Base-by-base conservation (phyloP, 2,113 vertebrate genomes). In the Coryphaenoides rupestris region DNA sequence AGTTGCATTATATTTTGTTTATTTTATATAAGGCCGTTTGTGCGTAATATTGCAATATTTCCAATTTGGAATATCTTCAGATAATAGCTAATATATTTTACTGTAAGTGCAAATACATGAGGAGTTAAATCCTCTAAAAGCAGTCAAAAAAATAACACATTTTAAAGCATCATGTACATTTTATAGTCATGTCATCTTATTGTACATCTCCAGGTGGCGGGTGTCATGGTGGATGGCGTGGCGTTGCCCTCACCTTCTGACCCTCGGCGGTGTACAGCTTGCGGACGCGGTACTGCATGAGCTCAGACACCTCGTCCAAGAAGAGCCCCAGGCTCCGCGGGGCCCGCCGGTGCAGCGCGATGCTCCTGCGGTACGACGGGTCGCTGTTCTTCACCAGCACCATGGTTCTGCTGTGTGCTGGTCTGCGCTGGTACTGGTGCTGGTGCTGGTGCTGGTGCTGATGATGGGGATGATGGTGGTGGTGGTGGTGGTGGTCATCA, bases 301-400 rank as follows among this genome's bases (percentile, higher is more conserved):
- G 88, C 59, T 95, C 94, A 0, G 95, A 94, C 15, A 92, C 91
- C 68, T 95, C 93, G 63, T 94, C 92, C 67, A 98, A 82, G 79
- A 98, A 94, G 0, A 92, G 85, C 4, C 81, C 81, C 14, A 96
- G 88, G 69, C 88, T 95, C 56, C 76, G 87, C 1, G 92, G 78
- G 0, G 91, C 89, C 68, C 85, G 89, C n/a, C 65, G 89, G 67
- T 92, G 91, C 65, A 98, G 75, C 52, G 92, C 75, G 62, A 94
- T 90, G 2, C 89, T 90, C 64, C 87, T 92, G 61, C 87, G 89
- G 55, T 91, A 58, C 0, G 86, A 74, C 0, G 92, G 90, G 65
- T 97, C 90, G n/a, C 89, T 93, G 0, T 96, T 98, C 75, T 94
- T 98, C 63, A 98, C 76, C 53, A 98, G 84, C 3, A 90, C 89